Conservation (phyloP, 2,888 invertebrate species). For the Drosophila pullipes region DNA sequence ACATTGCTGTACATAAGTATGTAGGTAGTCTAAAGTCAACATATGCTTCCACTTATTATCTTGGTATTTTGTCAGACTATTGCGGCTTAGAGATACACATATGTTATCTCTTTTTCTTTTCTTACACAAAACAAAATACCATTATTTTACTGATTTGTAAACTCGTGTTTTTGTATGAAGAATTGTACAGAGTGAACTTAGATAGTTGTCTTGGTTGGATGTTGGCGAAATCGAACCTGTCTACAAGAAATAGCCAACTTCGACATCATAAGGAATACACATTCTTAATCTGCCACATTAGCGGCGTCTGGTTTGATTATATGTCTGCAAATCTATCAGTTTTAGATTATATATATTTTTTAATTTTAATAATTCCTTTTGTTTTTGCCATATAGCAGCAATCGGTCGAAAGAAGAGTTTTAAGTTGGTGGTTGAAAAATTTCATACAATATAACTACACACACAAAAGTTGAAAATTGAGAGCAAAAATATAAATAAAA, state of each 20-base stretch:
- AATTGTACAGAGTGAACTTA: not conserved
- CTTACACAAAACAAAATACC: not conserved
- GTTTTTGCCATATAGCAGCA: not conserved
- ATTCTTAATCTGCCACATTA: not conserved
- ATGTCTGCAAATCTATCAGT: not conserved
- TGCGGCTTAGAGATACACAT: not conserved
- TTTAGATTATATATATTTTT: not conserved
- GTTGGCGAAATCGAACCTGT: not conserved
- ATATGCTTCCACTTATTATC: not conserved
- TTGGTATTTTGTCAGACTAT: not conserved
- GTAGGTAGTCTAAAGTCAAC: not conserved
- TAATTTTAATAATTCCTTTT: not conserved
- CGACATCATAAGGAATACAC: not conserved
- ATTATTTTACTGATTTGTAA: not conserved
- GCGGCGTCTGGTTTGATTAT: not conserved
- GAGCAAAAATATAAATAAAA: not conserved
- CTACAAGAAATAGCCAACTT: not conserved
- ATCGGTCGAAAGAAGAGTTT: not conserved
- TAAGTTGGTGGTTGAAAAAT: not conserved
- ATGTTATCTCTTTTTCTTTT: not conserved
- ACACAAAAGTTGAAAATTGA: not conserved
- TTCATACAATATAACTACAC: too few relatives aligned
- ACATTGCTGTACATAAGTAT: slow-evolving; percentile 8
- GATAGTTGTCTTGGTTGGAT: not conserved
- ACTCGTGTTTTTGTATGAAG: not conserved